Evolutionary conservation across 2,888 invertebrate species (phyloP).

Genomic region (Nomada ruficornis): DNA sequence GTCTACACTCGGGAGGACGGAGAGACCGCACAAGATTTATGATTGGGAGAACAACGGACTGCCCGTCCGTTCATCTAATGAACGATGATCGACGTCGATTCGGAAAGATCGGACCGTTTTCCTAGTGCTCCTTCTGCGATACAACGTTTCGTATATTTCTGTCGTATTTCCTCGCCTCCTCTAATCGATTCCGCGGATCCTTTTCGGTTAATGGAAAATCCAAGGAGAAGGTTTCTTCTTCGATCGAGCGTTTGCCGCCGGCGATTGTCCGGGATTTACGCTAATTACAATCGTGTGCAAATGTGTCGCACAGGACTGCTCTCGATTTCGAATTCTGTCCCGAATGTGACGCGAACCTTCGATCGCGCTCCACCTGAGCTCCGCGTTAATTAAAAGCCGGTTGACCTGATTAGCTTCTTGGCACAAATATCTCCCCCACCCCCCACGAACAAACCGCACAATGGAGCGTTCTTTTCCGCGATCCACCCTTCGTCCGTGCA

Average conservation of each 20-base stretch:
- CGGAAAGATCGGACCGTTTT: slow-evolving; percentile 12
- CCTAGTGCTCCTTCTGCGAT: not conserved
- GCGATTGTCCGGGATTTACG: too few species aligned
- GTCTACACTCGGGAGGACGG: not conserved
- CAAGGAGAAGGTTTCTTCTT: too few species aligned
- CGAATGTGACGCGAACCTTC: slow-evolving; percentile 26
- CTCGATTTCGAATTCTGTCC: slow-evolving; percentile 7
- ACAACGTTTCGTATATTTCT: not conserved
- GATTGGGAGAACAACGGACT: slow-evolving; percentile 40
- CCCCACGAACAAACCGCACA: slow-evolving; percentile 16
- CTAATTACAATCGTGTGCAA: not conserved
- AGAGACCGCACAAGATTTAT: slow-evolving; percentile 38
- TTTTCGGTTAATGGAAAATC: too few species aligned
- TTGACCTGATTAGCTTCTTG: slow-evolving; percentile 60
- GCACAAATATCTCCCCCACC: slow-evolving; percentile 19
- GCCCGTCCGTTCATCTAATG: slow-evolving; percentile 27
- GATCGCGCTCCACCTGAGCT: slow-evolving; percentile 28
- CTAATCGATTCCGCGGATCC: too few species aligned
- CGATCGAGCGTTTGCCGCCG: too few species aligned
- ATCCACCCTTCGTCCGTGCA: slow-evolving; percentile 5
- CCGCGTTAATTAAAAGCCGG: slow-evolving; percentile 55
- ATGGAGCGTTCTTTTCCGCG: slow-evolving; percentile 29
- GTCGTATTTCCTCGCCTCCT: too few species aligned
- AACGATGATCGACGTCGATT: slow-evolving; percentile 48
- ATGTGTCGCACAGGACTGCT: not conserved